Base-by-base conservation (phyloP, 2,113 vertebrate genomes). In the Clinocottus analis region DNA sequence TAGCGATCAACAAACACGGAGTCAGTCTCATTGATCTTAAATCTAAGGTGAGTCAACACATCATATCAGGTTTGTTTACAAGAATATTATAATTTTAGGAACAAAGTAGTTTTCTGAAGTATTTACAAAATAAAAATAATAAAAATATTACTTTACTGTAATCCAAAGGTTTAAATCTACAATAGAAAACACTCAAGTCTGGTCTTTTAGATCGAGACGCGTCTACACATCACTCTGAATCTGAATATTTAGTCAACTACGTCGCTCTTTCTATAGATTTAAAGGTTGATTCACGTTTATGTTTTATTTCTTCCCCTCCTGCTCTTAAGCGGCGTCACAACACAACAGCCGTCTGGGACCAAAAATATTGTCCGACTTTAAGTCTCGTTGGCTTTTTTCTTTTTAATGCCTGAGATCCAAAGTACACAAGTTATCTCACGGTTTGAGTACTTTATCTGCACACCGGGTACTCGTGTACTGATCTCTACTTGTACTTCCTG, bases 21-120 rank as follows among this genome's bases (percentile, higher is more conserved):
- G 97, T 99, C 87, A 99, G 98, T 91, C 96, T 99, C 93, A 99
- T 99, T 0, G 97, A 99, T 82, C 98, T 96, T 23, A 97, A 97
- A 89, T 95, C 94, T 10, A 99, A 99, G 97, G 98, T 99, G 74
- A 82, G 91, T 73, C 14, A 39, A 2, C 41, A 2, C 23, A 13
- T 43, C 39, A 21, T 1, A n/a, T 31, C 29, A n/a, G 58, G 39
- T 45, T 19, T 31, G 7, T 27, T 23, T 23, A 0, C 1, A 10
- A 64, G 23, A 31, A 21, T n/a, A n/a, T 66, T 11, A 12, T 29
- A 17, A 21, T 67, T 33, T 49, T 67, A 19, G 19, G 27, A 49
- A 49, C 17, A 37, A 62, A 39, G 21, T 13, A 0, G 21, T 37
- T 19, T 4, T 8, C 3, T 19, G 10, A 37, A 31, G 53, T 25